Conservation (phyloP, 1,140 invertebrate genomes). For the Pogonognathellus flavescens region DNA sequence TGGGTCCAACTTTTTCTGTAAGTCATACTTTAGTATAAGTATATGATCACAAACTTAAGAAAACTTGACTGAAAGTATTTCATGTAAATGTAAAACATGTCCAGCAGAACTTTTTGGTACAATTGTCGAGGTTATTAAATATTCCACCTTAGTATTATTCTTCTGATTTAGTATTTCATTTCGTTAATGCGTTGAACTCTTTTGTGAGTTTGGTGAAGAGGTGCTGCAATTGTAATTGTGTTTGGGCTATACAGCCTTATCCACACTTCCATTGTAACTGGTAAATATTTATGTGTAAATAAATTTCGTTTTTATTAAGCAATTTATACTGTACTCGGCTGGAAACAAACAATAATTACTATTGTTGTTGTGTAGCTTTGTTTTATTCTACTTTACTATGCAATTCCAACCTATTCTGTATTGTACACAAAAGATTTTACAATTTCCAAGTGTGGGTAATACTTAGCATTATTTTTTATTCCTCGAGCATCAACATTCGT, state of each 20-base stretch:
- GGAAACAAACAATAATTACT: background rate
- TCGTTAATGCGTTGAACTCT: background rate
- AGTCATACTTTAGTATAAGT: background rate
- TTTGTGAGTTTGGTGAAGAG: background rate
- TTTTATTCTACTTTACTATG: background rate
- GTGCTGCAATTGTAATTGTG: background rate
- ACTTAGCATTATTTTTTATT: conserved; percentile 15
- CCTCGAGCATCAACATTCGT: background rate
- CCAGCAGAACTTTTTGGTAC: conserved; percentile 30
- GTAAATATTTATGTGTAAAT: conserved; percentile 48
- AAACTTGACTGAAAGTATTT: conserved; percentile 39
- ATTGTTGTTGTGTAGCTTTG: background rate
- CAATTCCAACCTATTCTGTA: background rate
- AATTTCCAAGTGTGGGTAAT: too few relatives aligned
- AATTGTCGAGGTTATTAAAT: conserved; percentile 22
- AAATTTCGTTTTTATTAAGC: conserved; percentile 35
- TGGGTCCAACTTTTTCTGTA: conserved; percentile 20
- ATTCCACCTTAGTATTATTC: background rate
- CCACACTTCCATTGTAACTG: background rate
- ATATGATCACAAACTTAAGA: background rate
- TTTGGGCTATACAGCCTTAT: background rate
- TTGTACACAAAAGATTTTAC: background rate
- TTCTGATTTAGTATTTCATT: too few relatives aligned
- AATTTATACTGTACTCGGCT: background rate
- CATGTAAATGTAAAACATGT: conserved; percentile 6